phyloP scores from a whole-genome alignment of 92 coral and sea anemone genomes.

The Meandrina meandrites region DNA sequence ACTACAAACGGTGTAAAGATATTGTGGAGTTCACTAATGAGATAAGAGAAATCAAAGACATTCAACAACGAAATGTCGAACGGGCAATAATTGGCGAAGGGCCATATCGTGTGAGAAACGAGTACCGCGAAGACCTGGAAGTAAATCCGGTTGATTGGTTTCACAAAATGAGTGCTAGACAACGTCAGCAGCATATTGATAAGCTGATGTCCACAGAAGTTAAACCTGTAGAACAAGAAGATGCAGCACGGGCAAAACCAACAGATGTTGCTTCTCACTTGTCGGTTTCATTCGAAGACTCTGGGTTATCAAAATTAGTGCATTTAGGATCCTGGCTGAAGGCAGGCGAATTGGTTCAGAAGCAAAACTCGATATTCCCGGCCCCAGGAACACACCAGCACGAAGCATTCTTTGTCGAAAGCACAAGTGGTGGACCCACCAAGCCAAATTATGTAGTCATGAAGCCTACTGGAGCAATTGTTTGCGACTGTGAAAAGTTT shows the following conservation, averaged over 20 bases:
- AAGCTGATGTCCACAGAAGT: slow-evolving; percentile 23
- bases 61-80: slow-evolving; percentile 31
- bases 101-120: slow-evolving; percentile 13
- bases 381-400: not conserved
- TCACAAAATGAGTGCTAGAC: slow-evolving; percentile 13
- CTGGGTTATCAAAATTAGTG: slow-evolving; percentile 26
- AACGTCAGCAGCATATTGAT: slow-evolving; percentile 16
- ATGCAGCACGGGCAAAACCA: not conserved
- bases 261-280: not conserved
- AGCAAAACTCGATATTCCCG: not conserved
- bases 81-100: slow-evolving; percentile 18
- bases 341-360: slow-evolving; percentile 1
- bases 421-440: slow-evolving; percentile 6
- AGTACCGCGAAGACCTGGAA: slow-evolving; percentile 6
- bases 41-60: slow-evolving; percentile 24
- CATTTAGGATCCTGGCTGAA: not conserved
- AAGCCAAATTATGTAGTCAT: slow-evolving; percentile 3
- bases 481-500: slow-evolving; percentile 18
- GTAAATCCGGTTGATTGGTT: slow-evolving; percentile 13
- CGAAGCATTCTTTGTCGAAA: slow-evolving; percentile 19
- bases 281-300: slow-evolving; percentile 12
- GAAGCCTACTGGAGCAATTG: not conserved
- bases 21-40: slow-evolving; percentile 18
- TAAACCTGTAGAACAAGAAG: slow-evolving; percentile 7
- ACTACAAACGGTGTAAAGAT: slow-evolving; percentile 10